Evolutionary conservation across 2,113 vertebrate species (phyloP).

Genomic region (Pao palembangensis): DNA sequence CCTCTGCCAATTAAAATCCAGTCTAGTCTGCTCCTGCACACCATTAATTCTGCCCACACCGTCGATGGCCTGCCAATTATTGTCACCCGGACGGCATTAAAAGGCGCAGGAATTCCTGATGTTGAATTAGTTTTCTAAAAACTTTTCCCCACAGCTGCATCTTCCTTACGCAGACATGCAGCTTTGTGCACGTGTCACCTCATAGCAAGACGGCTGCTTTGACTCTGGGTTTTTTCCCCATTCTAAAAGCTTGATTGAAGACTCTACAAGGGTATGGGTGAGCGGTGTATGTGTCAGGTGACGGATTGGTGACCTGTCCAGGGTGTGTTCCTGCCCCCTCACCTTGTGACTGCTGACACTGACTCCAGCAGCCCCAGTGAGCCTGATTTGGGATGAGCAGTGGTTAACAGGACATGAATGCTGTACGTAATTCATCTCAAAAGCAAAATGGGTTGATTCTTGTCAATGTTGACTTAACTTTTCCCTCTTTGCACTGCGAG

Average conservation of each 20-base stretch:
- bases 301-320: too few relatives aligned
- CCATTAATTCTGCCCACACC: constrained; percentile 73
- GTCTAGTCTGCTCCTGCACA: constrained; percentile 70
- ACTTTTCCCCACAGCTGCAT: constrained; percentile 60
- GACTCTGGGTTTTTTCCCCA: too few relatives aligned
- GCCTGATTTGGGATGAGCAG: too few relatives aligned
- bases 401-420: too few relatives aligned
- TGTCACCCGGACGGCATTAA: constrained; percentile 72
- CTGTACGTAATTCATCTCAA: too few relatives aligned
- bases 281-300: too few relatives aligned
- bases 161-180: constrained; percentile 38
- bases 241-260: too few relatives aligned
- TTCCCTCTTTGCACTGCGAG: constrained; percentile 2
- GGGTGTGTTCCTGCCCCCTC: too few relatives aligned
- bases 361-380: too few relatives aligned
- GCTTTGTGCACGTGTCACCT: not conserved
- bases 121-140: constrained; percentile 69
- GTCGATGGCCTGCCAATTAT: constrained; percentile 74
- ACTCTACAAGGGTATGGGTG: too few relatives aligned
- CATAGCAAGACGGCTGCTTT: not conserved
- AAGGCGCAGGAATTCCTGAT: constrained; percentile 71
- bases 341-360: too few relatives aligned
- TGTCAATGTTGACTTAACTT: constrained; percentile 9
- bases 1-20: constrained; percentile 76
- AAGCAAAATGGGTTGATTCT: too few relatives aligned